Percentiles rank a stretch among this genome's conserved stretches.
phyloP scores from a whole-genome alignment of 1,140 invertebrate species.

The Tetramorium alpestre region DNA sequence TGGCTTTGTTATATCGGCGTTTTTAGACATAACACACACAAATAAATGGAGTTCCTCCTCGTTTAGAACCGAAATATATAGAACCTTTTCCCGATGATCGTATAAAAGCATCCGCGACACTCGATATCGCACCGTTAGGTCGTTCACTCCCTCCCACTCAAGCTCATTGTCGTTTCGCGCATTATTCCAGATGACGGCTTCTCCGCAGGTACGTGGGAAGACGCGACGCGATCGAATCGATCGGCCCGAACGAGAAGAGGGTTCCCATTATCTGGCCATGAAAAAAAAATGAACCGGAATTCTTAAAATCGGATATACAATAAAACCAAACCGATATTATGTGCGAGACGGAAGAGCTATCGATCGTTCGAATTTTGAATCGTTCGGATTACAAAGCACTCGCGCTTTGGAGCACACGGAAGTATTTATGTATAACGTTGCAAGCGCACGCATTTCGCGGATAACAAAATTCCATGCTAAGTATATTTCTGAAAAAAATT shows the following conservation, averaged over 20 bases:
- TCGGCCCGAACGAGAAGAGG: constrained; percentile 56
- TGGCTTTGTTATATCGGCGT: background rate
- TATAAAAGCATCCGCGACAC: constrained; percentile 59
- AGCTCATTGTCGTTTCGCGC: constrained; percentile 68
- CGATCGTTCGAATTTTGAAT: background rate
- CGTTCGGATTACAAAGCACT: constrained; percentile 4
- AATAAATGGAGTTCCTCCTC: background rate
- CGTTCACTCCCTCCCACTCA: constrained; percentile 58
- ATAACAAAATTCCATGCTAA: too few relatives aligned
- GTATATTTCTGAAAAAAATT: background rate
- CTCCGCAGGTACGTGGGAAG: constrained; percentile 73
- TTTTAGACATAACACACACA: background rate
- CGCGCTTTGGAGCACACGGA: too few relatives aligned
- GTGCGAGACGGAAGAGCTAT: background rate
- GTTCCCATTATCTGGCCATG: constrained; percentile 56
- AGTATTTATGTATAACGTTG: background rate
- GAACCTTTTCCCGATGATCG: constrained; percentile 43
- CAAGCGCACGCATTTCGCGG: background rate
- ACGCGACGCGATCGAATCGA: constrained; percentile 61
- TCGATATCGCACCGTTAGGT: constrained; percentile 75
- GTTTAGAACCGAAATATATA: constrained; percentile 19
- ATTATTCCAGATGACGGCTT: constrained; percentile 64
- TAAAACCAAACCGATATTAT: background rate
- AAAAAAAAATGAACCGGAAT: constrained; percentile 44
- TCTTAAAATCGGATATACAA: constrained; percentile 27